Base-by-base conservation (phyloP, 2,888 invertebrate genomes). In the Phasia obesa region DNA sequence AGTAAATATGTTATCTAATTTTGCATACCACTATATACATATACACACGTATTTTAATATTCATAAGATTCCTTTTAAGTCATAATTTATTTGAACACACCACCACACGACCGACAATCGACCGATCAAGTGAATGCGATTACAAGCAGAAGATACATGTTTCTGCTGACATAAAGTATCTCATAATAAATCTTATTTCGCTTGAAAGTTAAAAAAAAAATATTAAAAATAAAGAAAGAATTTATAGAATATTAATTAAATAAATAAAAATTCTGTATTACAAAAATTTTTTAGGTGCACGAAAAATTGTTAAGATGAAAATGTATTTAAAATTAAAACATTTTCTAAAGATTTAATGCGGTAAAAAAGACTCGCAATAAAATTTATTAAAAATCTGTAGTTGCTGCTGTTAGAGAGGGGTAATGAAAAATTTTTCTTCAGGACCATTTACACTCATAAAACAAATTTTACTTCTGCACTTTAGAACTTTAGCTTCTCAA, bases 11-110 rank as follows among this genome's bases (percentile, higher is more conserved):
- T 83, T 83, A 79, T 79, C 53, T 75, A 83, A 79, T 79, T 83
- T 67, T 64, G 78, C 75, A 79, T 59, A 71, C 47, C 53, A 51
- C 19, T 51, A 23, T 35, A 35, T 5, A 35, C 3, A 31, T 31
- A 3, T 51, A 21, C 75, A 51, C 64, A 78, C 69, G 64, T 35
- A 69, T 62, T 82, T 77, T 57, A 65, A 67, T 73, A 79, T 77
- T 67, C 70, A 81, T 69, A 70, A 74, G 59, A 74, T 74, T 82
- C 82, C 82, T 82, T 82, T 82, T 78, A 64, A 44, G 82, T 69
- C 70, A 65, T 78, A 76, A 53, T 76, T 71, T 81, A 77, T 55
- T 55, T 62, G 53, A 64, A 35, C n/a, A 38, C 55, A 55, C 53
- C 62, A 51, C 15, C 35, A 47, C 42, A 23, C 25, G 35, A 23